Evolutionary conservation across 1,140 invertebrate genomes (phyloP), one percentile per base, ranked within the genome.

Genomic region (Nasonia longicornis): DNA sequence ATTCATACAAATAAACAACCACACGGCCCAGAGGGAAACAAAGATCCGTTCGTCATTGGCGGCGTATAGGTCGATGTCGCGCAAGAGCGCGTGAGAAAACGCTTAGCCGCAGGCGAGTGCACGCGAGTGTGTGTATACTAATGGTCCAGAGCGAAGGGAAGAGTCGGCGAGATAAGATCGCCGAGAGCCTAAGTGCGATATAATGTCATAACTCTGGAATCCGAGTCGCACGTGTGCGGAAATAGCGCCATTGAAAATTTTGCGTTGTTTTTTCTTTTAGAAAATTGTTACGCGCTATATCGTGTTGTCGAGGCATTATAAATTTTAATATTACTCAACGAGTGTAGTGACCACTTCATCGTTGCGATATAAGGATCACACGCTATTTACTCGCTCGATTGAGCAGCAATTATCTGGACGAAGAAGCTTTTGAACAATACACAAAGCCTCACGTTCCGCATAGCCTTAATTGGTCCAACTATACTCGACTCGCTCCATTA

Each of bases 401-500:
- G 31, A 80, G 48, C 35, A 29, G 16, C 29, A 48, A 80, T 80
- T 80, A 26, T 73, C n/a, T 48, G 63, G 31, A 26, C 12, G 35
- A 74, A 74, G 38, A 70, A 80, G 29, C 35, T 48, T 72, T 79
- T 73, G 45, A 16, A 80, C 35, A 80, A 73, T 80, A 22, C 58
- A 80, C 70, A 74, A 80, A 73, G 78, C 26, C 58, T 20, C 52
- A 12, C 69, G 52, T 58, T 58, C 52, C 14, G 2, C 63, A 6
- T 72, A 6, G 29, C 26, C 38, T 74, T 74, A 74, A 80, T 80
- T 66, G 77, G 14, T 79, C 52, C 77, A 79, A 71, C 67, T 78
- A 35, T 29, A 35, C 22, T 71, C 70, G 45, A 2, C 7, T 31
- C 26, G 2, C 22, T 20, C 16, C 2, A 52, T 48, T 70, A 12